phyloP scores from a whole-genome alignment of 2,113 vertebrate species.

The Trochalopteron elliotii region DNA sequence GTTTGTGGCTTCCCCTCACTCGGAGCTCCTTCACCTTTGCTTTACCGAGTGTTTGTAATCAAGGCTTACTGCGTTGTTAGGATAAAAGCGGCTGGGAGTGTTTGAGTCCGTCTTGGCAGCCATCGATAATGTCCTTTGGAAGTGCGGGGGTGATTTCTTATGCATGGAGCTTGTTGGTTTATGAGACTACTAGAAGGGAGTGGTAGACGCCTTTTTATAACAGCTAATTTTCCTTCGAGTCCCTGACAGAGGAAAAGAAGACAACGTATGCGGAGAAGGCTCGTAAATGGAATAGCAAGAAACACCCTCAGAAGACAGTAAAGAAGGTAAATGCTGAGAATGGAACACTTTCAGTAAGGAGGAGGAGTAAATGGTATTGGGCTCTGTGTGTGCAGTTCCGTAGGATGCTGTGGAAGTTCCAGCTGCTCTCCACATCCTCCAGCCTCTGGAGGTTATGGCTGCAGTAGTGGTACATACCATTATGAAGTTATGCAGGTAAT shows the following conservation, averaged over 20 bases:
- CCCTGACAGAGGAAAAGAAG: conserved; percentile 62
- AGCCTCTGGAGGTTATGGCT: neutral
- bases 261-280: conserved; percentile 69
- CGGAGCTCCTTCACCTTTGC: accelerated
- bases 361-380: neutral
- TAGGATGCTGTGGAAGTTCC: accelerated
- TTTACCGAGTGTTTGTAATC: accelerated
- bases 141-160: neutral
- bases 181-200: neutral
- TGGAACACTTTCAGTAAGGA: accelerated
- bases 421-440: neutral
- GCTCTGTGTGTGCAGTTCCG: neutral
- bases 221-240: conserved; percentile 7
- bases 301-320: neutral
- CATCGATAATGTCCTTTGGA: too few relatives aligned
- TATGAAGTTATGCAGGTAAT: neutral
- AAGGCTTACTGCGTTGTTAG: accelerated
- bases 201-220: neutral
- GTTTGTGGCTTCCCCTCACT: accelerated
- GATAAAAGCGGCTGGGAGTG: neutral
- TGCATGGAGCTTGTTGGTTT: accelerated
- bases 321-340: conserved; percentile 49
- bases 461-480: accelerated
- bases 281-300: conserved; percentile 53
- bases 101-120: neutral